Evolutionary conservation across 2,113 vertebrate species (phyloP), one percentile per base, ranked within the genome.

Genomic region (Macroglossus sobrinus): DNA sequence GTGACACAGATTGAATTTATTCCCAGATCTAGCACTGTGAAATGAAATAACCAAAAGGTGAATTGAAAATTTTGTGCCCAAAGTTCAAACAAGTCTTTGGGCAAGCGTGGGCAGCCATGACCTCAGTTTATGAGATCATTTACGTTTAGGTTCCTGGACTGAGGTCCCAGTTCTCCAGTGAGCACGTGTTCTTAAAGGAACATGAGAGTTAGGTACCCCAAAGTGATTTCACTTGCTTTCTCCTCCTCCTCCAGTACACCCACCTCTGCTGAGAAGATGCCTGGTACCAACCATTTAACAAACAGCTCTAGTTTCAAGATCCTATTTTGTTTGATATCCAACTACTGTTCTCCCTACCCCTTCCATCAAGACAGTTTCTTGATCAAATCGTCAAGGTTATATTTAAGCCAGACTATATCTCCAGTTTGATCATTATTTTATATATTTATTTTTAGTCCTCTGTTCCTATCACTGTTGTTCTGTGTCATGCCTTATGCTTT

Each of bases 301-400:
- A 88, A 82, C 3, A 92, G 43, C 40, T 89, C 6, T 21, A 35
- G n/a, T 78, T 38, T 45, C 28, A 21, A 87, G 61, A 38, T 61
- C 28, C n/a, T 84, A 1, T 12, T 93, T 66, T 81, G 40, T 87
- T 13, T 76, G 59, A 30, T 89, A 40, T 12, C 33, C 50, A 78
- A 4, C 35, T 57, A 11, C 53, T 91, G 1, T 63, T 43, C 38
- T 89, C n/a, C 38, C 64, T 63, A 9, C 26, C 24, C 8, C 30
- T 93, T 92, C 78, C 68, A 61, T 84, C 50, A 79, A 63, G 28
- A 92, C 18, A 96, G n/a, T 74, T 84, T 93, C 69, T 84, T 72
- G 21, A 68, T 40, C 71, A 66, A 71, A 92, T 33, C 53, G 75
- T 68, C 35, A 7, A 35, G 19, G 40, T 57, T 90, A 0, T 8